Evolutionary conservation across 2,888 invertebrate genomes (phyloP), one percentile per base, ranked within the genome.

Genomic region (Metallyticus violacea): DNA sequence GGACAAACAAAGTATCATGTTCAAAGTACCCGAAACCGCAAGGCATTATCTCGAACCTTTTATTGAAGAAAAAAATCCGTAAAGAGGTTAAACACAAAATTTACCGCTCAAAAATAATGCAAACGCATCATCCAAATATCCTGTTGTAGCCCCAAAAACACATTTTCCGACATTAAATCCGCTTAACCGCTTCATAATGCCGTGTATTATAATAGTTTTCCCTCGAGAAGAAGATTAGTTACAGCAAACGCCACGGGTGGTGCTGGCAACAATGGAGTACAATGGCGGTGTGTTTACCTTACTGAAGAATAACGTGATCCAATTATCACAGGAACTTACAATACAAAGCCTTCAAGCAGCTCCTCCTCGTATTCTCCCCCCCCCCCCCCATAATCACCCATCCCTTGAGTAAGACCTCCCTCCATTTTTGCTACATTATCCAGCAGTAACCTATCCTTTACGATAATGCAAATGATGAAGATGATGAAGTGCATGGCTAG

Each of bases 391-490:
- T 22, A 79, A 26, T 22, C 28, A 79, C 22, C 29, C 29, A 81
- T 81, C 30, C 7, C 25, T 81, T 40, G 9, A 29, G 6, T n/a
- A n/a, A 22, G 30, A 79, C 27, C n/a, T 30, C 25, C 76, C 82
- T 62, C 62, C 62, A 30, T 29, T 25, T 79, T 79, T 79, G 81
- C 30, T 30, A 28, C 85, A 77, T 85, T 85, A 77, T 85, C 85
- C 77, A 27, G n/a, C 40, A 40, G 40, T 40, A 40, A 79, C 15
- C 79, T 40, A 85, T 85, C 79, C 85, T 40, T 79, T 79, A 40
- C 79, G 79, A 40, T 62, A 40, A 85, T 85, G 85, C 85, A 85
- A 85, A 85, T 85, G 85, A 85, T 85, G 82, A 27, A 26, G 27
- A 82, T 62, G 85, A 85, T 85, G 85, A 79, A 79, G 79, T 85